Percentiles rank a stretch among this genome's conserved stretches.
phyloP scores from a whole-genome alignment of 1,140 invertebrate genomes.

The Goniozus legneri region DNA sequence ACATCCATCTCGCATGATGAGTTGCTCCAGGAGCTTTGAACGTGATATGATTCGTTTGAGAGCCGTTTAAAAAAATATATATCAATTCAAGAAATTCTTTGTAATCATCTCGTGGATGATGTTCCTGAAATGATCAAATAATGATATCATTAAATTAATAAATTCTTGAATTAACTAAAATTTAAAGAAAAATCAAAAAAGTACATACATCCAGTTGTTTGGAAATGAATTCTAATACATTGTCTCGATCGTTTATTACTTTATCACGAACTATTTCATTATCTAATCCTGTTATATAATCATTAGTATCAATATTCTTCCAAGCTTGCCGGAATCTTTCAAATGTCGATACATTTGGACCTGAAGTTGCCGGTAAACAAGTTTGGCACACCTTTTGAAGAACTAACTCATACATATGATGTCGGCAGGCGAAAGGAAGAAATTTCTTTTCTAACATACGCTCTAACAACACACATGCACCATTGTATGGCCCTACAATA shows the following conservation, averaged over 20 bases:
- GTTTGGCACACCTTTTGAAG: constrained; percentile 5
- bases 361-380: constrained; percentile 9
- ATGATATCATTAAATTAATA: too few species aligned
- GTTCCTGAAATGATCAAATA: too few species aligned
- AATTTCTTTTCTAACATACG: constrained; percentile 9
- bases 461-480: constrained; percentile 12
- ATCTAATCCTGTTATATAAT: constrained; percentile 7
- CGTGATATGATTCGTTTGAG: constrained; percentile 5
- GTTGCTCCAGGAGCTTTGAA: constrained; percentile 32
- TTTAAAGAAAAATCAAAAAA: too few species aligned
- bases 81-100: too few species aligned
- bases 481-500: constrained; percentile 8
- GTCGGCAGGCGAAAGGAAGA: constrained; percentile 15
- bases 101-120: too few species aligned
- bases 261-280: too few species aligned
- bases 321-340: constrained; percentile 11
- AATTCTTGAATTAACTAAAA: too few species aligned
- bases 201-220: background rate
- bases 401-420: constrained; percentile 16
- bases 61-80: constrained; percentile 17
- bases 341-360: too few species aligned
- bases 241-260: too few species aligned
- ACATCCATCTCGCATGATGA: constrained; percentile 37
- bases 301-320: constrained; percentile 4
- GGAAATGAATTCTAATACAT: too few species aligned